These are phyloP conservation scores for Cepphus grylle DNA, from an alignment of 2,113 vertebrate species.

Conservation along the genomic window DNA sequence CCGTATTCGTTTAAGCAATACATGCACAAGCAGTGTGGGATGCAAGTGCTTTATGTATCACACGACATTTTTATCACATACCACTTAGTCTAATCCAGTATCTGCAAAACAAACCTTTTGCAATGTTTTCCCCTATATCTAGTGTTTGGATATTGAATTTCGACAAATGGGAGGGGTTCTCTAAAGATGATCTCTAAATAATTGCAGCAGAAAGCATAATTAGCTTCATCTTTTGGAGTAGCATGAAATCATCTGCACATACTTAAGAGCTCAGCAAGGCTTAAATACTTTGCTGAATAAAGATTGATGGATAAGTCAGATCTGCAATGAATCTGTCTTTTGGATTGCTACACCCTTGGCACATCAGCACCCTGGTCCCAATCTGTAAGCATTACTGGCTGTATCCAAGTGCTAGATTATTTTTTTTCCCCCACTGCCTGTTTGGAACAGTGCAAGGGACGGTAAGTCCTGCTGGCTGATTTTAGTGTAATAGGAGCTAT, in stretches of 20 bases:
- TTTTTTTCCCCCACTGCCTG: background rate
- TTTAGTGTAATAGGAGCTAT: background rate
- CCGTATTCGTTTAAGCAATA: conserved; percentile 5
- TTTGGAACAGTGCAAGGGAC: background rate
- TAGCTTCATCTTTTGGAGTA: conserved; percentile 19
- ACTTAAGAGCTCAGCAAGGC: background rate
- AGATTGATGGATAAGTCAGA: background rate
- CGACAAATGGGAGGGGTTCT: background rate
- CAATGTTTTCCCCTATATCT: background rate
- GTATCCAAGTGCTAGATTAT: background rate
- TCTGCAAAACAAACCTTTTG: background rate
- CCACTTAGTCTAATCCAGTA: background rate
- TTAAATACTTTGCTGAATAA: background rate
- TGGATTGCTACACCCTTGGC: background rate
- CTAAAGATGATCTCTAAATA: background rate
- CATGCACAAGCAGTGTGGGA: background rate
- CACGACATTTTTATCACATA: background rate
- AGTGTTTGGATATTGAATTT: background rate
- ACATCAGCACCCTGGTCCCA: background rate
- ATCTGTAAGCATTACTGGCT: background rate
- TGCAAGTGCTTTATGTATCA: background rate
- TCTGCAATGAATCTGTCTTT: background rate
- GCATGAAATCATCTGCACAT: conserved; percentile 28
- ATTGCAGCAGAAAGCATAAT: conserved; percentile 25
- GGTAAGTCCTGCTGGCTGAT: background rate